phyloP scores from a whole-genome alignment of 2,888 invertebrate species.

The Hydraecia micacea region DNA sequence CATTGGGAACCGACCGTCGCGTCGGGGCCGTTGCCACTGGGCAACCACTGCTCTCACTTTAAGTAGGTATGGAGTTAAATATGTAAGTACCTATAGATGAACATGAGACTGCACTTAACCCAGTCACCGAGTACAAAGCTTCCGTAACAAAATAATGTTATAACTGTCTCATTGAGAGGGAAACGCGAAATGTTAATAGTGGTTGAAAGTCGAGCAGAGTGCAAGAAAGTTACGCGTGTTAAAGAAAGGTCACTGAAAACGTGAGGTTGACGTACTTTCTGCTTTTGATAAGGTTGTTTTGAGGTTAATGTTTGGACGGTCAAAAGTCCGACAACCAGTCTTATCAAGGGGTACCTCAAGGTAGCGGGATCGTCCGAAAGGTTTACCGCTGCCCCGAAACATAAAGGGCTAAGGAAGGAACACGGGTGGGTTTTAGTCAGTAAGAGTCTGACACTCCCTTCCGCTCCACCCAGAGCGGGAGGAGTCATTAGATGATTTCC shows the following conservation, averaged over 20 bases:
- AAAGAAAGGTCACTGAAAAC: conserved; percentile 39
- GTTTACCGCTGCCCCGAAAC: no score
- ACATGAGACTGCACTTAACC: conserved; percentile 59
- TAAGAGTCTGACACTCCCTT: no score
- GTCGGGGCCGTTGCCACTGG: no score
- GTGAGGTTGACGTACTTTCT: background rate
- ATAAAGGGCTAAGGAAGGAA: no score
- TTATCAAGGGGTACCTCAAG: background rate
- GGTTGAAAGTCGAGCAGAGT: conserved; percentile 41
- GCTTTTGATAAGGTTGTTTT: background rate
- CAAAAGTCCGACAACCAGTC: background rate
- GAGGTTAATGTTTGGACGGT: background rate
- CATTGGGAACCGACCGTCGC: no score
- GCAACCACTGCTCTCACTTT: background rate
- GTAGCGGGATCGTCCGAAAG: no score
- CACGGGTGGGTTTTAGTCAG: no score
- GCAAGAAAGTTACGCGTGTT: conserved; percentile 43
- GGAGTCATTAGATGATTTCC: no score
- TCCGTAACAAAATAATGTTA: conserved; percentile 34
- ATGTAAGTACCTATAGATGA: conserved; percentile 10
- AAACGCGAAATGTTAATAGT: conserved; percentile 37
- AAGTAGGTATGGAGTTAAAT: background rate
- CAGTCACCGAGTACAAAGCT: conserved; percentile 25
- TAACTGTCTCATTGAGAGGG: conserved; percentile 48
- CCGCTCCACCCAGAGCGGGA: no score